These are phyloP conservation scores for Sphyrna mokarran DNA, from an alignment of 2,113 vertebrate species.

Conservation along the genomic window DNA sequence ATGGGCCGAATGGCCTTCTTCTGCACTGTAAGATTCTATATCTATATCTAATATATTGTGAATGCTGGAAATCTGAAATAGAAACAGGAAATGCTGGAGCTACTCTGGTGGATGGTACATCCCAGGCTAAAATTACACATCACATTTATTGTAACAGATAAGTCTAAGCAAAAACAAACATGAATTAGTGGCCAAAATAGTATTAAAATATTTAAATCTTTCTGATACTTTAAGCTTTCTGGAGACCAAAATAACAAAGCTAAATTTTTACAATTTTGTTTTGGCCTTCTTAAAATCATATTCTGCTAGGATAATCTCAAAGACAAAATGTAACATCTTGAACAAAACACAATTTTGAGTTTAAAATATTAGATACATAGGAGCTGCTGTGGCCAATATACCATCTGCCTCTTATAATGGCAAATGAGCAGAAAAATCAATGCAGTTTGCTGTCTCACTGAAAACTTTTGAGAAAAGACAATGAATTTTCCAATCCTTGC, in stretches of 20 bases:
- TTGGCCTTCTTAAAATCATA: neutral
- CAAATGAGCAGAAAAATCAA: neutral
- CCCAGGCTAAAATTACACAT: neutral
- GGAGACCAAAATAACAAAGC: neutral
- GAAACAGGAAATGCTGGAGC: neutral
- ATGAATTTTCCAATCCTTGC: no score
- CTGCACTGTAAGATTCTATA: no score
- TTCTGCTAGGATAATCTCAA: neutral
- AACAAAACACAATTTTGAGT: neutral
- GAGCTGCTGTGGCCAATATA: neutral
- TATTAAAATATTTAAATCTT: neutral
- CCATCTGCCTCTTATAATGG: neutral
- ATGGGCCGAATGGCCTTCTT: no score
- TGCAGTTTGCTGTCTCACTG: neutral
- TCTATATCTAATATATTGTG: neutral
- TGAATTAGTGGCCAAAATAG: neutral
- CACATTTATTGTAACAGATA: neutral
- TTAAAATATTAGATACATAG: neutral
- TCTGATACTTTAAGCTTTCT: neutral
- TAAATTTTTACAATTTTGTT: neutral
- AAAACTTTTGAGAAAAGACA: neutral
- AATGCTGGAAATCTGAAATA: neutral
- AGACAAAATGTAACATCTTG: neutral
- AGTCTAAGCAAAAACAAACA: neutral
- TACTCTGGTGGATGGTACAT: neutral